Evolutionary conservation across 2,797 vertebrate genomes (phyloP), one percentile per base, ranked within the genome.

Genomic region (Pseudochromis fuscus): DNA sequence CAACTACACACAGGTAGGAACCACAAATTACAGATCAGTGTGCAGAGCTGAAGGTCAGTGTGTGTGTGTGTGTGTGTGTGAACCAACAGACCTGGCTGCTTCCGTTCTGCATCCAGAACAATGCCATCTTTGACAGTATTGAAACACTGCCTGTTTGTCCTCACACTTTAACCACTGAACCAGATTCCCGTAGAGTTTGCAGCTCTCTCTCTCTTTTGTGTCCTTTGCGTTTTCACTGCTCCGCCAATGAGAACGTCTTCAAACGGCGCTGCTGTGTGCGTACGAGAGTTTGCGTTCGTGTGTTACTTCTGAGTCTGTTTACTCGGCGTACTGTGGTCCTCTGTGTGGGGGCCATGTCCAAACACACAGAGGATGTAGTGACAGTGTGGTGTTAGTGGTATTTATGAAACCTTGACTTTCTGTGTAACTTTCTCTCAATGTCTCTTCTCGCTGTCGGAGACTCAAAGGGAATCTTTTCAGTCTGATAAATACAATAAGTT

Each of bases 281-380:
- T 69, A 89, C 77, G 18, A 85, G 77, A 83, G 67, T 86, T 87
- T 84, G 67, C 79, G 42, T 59, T 72, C 52, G 23, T 44, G 48
- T 87, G 88, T 85, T 8, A 73, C 67, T 28, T 55, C 66, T 64
- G 64, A 67, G 72, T 84, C 40, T 92, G 53, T 90, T 88, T 90
- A 35, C 77, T 63, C 6, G 28, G 72, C 30, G 11, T 18, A 50
- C 80, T 62, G 71, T 72, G 37, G 48, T 72, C 38, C 40, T 83
- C 25, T 79, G 23, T 76, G 63, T 70, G 75, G 67, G 51, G 3
- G 57, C 33, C 53, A 42, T 56, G 60, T 72, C 60, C 48, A 67
- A 75, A 84, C 74, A 75, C 55, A 33, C 57, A 56, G 77, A 87
- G 84, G 84, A 76, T 70, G 83, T 71, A 79, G 67, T 72, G 75